Evolutionary conservation across 2,888 invertebrate genomes (phyloP).

Genomic region (Carpatolechia fugitivella): DNA sequence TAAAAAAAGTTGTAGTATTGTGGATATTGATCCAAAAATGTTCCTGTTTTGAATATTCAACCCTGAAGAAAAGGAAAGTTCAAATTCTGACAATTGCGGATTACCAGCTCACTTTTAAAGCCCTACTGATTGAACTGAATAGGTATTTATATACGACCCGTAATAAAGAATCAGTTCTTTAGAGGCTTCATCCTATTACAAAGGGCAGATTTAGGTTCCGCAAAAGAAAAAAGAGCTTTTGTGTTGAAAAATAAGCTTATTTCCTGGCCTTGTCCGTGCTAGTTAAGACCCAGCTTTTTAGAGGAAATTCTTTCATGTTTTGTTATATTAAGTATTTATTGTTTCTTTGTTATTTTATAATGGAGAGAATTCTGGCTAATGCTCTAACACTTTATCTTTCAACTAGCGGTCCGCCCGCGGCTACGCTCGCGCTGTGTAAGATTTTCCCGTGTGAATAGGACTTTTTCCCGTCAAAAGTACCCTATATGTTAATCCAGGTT

Average conservation of each 20-base stretch:
- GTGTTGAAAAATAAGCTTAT: constrained; percentile 9
- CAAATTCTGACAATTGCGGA: not conserved
- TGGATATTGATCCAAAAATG: too few species aligned
- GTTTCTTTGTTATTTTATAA: too few species aligned
- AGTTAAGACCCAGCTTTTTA: not conserved
- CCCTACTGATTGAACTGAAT: constrained; percentile 3
- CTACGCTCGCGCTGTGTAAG: too few species aligned
- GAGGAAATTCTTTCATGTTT: not conserved
- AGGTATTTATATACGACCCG: constrained; percentile 8
- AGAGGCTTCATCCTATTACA: constrained; percentile 14
- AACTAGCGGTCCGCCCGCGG: too few species aligned
- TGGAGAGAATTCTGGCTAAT: too few species aligned
- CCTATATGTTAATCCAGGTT: too few species aligned
- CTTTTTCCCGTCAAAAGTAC: too few species aligned
- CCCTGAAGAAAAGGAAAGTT: not conserved
- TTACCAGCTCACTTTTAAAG: not conserved
- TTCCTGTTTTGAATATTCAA: too few species aligned
- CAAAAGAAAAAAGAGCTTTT: not conserved
- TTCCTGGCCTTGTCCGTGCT: not conserved
- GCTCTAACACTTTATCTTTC: too few species aligned
- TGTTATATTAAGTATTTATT: too few species aligned
- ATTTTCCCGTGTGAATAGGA: too few species aligned
- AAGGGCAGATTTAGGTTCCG: constrained; percentile 10
- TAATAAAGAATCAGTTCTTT: constrained; percentile 13
- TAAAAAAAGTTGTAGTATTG: too few species aligned